These are phyloP conservation scores for Brachyrhaphis roseni DNA, from an alignment of 2,797 vertebrate species.

Conservation along the genomic window DNA sequence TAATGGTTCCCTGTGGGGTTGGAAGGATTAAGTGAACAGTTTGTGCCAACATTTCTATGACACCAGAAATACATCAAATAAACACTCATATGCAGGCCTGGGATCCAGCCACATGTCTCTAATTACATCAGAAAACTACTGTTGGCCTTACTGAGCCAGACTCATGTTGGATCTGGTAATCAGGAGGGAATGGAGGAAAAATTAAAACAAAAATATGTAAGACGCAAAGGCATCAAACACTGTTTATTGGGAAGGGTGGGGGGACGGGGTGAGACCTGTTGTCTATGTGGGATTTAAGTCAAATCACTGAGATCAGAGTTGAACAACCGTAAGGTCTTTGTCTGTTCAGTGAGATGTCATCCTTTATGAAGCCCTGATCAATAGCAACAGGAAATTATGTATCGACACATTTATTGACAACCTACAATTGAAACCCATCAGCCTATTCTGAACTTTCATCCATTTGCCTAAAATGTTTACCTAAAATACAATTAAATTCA, in stretches of 20 bases:
- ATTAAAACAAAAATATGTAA: background rate
- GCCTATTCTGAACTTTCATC: no score
- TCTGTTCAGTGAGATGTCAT: background rate
- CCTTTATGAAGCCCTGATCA: background rate
- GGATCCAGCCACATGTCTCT: background rate
- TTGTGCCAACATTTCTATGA: background rate
- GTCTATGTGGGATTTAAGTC: background rate
- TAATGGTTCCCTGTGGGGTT: background rate
- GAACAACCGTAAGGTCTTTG: background rate
- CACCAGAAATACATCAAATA: background rate
- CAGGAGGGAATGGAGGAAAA: background rate
- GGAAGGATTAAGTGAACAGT: background rate
- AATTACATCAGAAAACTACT: background rate
- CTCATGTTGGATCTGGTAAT: background rate
- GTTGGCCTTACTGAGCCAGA: background rate
- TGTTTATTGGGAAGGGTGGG: no score
- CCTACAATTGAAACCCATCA: no score
- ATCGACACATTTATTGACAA: background rate
- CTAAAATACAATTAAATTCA: no score
- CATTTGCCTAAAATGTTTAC: no score
- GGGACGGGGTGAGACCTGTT: background rate
- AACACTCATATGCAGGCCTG: background rate
- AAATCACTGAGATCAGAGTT: background rate
- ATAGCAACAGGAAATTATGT: background rate
- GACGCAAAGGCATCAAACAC: background rate